phyloP scores from a whole-genome alignment of 2,113 vertebrate genomes.

The Zeus faber region DNA sequence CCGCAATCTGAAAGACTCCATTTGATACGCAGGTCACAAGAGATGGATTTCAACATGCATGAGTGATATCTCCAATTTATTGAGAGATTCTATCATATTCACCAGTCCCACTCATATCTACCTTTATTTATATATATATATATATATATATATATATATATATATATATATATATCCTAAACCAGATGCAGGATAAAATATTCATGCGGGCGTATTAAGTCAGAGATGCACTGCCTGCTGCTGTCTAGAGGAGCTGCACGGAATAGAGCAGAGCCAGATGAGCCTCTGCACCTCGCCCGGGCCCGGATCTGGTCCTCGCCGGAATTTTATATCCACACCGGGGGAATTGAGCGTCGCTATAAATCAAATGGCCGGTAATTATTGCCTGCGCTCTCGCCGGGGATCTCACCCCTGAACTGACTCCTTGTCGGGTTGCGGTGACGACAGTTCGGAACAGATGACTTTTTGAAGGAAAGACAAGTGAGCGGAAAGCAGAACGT shows the following conservation, averaged over 20 bases:
- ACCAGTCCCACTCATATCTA: not conserved
- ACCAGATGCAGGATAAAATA: conserved; percentile 15
- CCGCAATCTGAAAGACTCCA: not conserved
- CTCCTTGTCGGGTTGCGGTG: conserved; percentile 15
- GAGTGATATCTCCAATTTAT: not conserved
- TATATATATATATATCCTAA: too few species aligned
- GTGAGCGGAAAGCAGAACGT: conserved; percentile 52
- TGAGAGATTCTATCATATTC: conserved; percentile 6
- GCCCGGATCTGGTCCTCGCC: too few species aligned
- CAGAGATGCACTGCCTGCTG: conserved; percentile 1
- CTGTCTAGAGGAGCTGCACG: not conserved
- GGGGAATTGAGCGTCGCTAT: conserved; percentile 29
- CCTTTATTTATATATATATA: conserved; percentile 6
- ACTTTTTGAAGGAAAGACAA: conserved; percentile 60
- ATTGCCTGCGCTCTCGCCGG: conserved; percentile 44
- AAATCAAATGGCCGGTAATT: conserved; percentile 61
- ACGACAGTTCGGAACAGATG: conserved; percentile 11
- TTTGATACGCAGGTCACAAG: conserved; percentile 9
- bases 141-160: not conserved
- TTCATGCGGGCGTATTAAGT: conserved; percentile 16
- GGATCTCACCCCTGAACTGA: conserved; percentile 44
- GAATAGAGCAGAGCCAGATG: too few species aligned
- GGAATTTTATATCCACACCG: conserved; percentile 44
- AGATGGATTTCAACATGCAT: conserved; percentile 2
- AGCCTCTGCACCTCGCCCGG: too few species aligned